A percentile compares a stretch with the other conserved stretches of the same genome.
These are phyloP conservation scores for Drosophila subsilvestris DNA, from an alignment of 2,888 invertebrate species.

Conservation along the genomic window DNA sequence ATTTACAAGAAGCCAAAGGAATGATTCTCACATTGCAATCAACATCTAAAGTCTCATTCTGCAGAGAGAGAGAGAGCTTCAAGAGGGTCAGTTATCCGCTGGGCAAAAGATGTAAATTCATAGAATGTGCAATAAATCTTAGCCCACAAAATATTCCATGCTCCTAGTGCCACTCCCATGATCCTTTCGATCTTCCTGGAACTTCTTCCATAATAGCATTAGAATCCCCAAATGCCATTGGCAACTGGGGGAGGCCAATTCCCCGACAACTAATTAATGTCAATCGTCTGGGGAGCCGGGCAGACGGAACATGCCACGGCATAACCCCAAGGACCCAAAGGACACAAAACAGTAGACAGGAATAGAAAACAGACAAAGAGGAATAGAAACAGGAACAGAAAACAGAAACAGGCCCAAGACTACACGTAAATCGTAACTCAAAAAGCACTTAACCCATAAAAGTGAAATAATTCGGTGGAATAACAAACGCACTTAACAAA, in stretches of 20 bases:
- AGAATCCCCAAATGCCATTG: not conserved
- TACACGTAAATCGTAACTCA: slow-evolving; percentile 66
- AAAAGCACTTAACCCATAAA: slow-evolving; percentile 79
- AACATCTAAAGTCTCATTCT: too few species aligned
- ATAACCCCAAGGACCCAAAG: slow-evolving; percentile 23
- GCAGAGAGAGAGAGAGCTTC: too few species aligned
- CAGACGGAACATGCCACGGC: not conserved
- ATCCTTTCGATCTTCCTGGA: not conserved
- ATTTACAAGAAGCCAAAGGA: too few species aligned
- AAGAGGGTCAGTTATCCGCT: too few species aligned
- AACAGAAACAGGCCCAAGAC: slow-evolving; percentile 17
- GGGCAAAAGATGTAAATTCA: too few species aligned
- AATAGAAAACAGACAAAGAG: slow-evolving; percentile 2
- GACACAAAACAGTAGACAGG: not conserved
- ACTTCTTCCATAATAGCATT: slow-evolving; percentile 16
- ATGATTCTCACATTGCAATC: too few species aligned
- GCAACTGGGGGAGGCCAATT: slow-evolving; percentile 41
- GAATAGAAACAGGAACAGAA: slow-evolving; percentile 16
- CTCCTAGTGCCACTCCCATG: too few species aligned
- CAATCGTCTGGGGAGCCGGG: slow-evolving; percentile 50
- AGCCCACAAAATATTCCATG: not conserved
- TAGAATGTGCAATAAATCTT: too few species aligned
- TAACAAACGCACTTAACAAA: slow-evolving; percentile 84
- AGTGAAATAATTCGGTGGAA: slow-evolving; percentile 79
- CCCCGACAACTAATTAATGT: slow-evolving; percentile 72